These are phyloP conservation scores for Rhingia campestris DNA, from an alignment of 2,888 invertebrate species.

Conservation along the genomic window DNA sequence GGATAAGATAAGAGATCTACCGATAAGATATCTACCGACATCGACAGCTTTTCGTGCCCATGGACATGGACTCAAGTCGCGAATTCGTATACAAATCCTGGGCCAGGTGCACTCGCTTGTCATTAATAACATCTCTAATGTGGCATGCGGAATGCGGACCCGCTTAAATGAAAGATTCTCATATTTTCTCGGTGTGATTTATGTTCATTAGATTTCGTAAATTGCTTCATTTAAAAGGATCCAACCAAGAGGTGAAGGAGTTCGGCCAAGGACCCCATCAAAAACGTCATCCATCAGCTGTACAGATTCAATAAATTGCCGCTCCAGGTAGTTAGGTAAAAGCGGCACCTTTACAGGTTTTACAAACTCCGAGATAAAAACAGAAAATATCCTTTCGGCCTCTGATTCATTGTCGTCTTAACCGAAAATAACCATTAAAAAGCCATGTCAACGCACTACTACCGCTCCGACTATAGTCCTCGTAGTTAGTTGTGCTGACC, in stretches of 20 bases:
- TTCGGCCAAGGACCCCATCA: slow-evolving; percentile 49
- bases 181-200: slow-evolving; percentile 51
- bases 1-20: slow-evolving; percentile 38
- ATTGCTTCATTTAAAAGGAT: slow-evolving; percentile 52
- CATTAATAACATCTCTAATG: slow-evolving; percentile 62
- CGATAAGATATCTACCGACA: slow-evolving; percentile 29
- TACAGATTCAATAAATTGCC: slow-evolving; percentile 30
- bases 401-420: slow-evolving; percentile 64
- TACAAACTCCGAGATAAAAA: slow-evolving; percentile 22
- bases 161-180: slow-evolving; percentile 36
- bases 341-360: slow-evolving; percentile 57
- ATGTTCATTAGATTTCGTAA: slow-evolving; percentile 38
- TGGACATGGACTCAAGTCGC: slow-evolving; percentile 31
- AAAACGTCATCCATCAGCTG: slow-evolving; percentile 31
- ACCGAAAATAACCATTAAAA: slow-evolving; percentile 63
- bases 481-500: slow-evolving; percentile 3
- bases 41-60: slow-evolving; percentile 59
- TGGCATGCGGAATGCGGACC: slow-evolving; percentile 30
- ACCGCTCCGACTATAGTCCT: no score
- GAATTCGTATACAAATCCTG: slow-evolving; percentile 1
- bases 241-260: neutral
- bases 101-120: slow-evolving; percentile 55
- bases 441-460: slow-evolving; percentile 37
- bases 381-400: slow-evolving; percentile 36
- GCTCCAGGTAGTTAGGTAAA: slow-evolving; percentile 28